These are phyloP conservation scores for Neogobius melanostomus DNA, from an alignment of 2,113 vertebrate species.

Conservation along the genomic window DNA sequence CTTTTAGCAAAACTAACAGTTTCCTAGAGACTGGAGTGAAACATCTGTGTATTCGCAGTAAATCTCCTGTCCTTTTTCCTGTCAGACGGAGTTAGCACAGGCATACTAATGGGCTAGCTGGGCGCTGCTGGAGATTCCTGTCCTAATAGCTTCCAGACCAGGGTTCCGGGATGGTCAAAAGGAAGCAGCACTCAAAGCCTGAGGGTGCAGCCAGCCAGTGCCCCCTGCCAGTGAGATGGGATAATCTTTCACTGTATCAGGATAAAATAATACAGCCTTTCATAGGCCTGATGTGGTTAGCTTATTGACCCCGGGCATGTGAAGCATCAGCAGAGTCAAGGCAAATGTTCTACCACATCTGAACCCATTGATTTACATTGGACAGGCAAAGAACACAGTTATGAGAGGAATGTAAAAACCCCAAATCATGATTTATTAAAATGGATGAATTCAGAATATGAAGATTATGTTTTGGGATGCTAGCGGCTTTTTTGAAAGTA, in stretches of 20 bases:
- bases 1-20: not conserved
- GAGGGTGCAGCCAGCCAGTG: conserved; percentile 19
- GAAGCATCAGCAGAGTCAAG: not conserved
- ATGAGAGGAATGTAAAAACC: not conserved
- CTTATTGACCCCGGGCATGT: not conserved
- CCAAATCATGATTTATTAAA: not conserved
- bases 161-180: conserved; percentile 55
- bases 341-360: not conserved
- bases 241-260: not conserved
- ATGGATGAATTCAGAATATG: too few species aligned
- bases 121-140: conserved; percentile 69
- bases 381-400: not conserved
- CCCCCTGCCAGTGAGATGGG: conserved; percentile 4
- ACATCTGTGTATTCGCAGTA: conserved; percentile 40
- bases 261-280: not conserved
- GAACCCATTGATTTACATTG: not conserved
- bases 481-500: too few species aligned
- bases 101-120: conserved; percentile 56
- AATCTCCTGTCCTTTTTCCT: conserved; percentile 44
- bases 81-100: conserved; percentile 39
- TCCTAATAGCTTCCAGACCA: conserved; percentile 76
- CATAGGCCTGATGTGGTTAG: not conserved
- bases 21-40: conserved; percentile 44
- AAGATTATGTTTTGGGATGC: too few species aligned
- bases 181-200: conserved; percentile 32